phyloP scores from a whole-genome alignment of 2,888 invertebrate genomes.

The Rhodophaea formosa region DNA sequence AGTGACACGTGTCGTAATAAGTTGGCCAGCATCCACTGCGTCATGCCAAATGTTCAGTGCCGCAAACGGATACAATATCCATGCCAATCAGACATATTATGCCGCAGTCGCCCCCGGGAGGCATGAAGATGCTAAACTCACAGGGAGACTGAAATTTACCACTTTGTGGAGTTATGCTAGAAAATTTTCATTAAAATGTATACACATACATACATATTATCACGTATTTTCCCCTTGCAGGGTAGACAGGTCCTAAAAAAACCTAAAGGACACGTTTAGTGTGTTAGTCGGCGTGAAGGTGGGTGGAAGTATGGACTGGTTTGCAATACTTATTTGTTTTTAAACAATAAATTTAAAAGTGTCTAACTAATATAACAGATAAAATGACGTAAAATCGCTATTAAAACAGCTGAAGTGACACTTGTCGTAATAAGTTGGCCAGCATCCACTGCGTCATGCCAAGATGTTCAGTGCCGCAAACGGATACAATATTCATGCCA shows the following conservation, averaged over 20 bases:
- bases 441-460: slow-evolving; percentile 15
- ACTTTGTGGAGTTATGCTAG: too few species aligned
- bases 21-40: slow-evolving; percentile 5
- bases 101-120: slow-evolving; percentile 33
- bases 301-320: too few species aligned
- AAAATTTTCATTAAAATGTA: too few species aligned
- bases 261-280: too few species aligned
- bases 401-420: not conserved
- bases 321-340: too few species aligned
- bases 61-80: slow-evolving; percentile 38
- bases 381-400: not conserved
- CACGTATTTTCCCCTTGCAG: too few species aligned
- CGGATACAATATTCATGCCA: slow-evolving; percentile 40
- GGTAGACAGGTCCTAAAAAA: too few species aligned
- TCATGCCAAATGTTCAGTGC: slow-evolving; percentile 17
- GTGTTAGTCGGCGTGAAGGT: too few species aligned
- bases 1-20: slow-evolving; percentile 1
- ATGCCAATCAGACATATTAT: slow-evolving; percentile 36
- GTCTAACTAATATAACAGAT: not conserved
- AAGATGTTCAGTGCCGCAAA: slow-evolving; percentile 20
- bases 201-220: too few species aligned
- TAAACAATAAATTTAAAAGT: too few species aligned
- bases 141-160: not conserved
- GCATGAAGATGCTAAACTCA: not conserved
- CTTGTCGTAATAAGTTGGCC: slow-evolving; percentile 3